phyloP scores from a whole-genome alignment of 2,113 vertebrate species.

The Oncorhynchus kisutch region DNA sequence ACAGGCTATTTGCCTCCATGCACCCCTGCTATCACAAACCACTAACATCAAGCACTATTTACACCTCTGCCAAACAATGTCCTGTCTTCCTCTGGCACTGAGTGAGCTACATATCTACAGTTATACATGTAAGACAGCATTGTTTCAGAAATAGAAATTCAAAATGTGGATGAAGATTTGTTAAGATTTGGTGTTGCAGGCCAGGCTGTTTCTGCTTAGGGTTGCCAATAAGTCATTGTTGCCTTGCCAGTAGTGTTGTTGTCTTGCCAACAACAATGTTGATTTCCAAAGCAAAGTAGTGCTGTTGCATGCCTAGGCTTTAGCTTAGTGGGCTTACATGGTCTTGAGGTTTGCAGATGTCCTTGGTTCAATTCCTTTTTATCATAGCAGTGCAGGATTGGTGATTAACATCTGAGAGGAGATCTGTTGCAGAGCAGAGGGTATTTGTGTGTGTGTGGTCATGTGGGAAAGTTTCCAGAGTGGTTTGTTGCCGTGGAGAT shows the following conservation, averaged over 20 bases:
- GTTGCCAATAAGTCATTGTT: background rate
- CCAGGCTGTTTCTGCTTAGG: background rate
- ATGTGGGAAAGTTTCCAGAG: conserved; percentile 71
- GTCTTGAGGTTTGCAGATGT: no score
- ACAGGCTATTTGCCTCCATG: no score
- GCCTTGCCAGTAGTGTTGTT: background rate
- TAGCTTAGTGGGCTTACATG: no score
- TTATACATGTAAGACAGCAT: no score
- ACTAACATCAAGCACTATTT: background rate
- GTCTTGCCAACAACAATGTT: no score
- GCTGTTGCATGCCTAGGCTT: no score
- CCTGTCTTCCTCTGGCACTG: background rate
- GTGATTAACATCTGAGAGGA: background rate
- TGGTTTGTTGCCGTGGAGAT: conserved; percentile 55
- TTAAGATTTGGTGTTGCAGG: background rate
- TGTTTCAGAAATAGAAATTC: background rate
- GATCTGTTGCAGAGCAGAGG: background rate
- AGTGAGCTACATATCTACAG: no score
- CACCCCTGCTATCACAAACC: background rate
- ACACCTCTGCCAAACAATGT: background rate
- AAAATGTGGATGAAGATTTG: background rate
- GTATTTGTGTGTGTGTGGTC: conserved; percentile 65
- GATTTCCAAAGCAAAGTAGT: no score
- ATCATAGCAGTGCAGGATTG: no score
- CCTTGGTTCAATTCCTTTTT: background rate